These are phyloP conservation scores for Turdus rufiventris DNA, from an alignment of 2,113 vertebrate species.

Conservation along the genomic window DNA sequence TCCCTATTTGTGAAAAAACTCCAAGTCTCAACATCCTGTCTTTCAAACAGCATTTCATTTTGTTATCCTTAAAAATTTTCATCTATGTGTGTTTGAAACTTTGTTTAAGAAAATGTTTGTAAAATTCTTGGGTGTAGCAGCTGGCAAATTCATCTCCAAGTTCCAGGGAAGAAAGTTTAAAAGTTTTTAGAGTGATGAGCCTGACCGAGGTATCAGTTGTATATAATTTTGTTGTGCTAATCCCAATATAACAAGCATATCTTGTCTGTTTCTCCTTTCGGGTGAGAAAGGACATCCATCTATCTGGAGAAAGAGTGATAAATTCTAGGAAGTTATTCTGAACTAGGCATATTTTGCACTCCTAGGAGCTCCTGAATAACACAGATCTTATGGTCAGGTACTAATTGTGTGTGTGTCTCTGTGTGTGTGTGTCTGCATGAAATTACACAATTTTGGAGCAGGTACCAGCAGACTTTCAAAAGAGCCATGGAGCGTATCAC, in stretches of 20 bases:
- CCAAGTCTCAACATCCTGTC: constrained; percentile 27
- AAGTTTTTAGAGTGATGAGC: not conserved
- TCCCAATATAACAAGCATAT: not conserved
- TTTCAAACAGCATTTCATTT: constrained; percentile 10
- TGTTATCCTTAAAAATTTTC: not conserved
- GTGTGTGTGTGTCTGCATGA: no score
- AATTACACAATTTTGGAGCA: not conserved
- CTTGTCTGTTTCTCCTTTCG: not conserved
- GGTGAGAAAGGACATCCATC: not conserved
- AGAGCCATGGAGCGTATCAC: not conserved
- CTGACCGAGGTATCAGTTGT: not conserved
- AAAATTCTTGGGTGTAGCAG: not conserved
- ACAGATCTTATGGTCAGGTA: not conserved
- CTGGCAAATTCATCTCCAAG: not conserved
- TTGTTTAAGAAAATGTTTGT: not conserved
- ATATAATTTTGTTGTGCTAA: not conserved
- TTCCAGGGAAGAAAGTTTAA: not conserved
- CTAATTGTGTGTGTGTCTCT: not conserved
- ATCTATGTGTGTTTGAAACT: not conserved
- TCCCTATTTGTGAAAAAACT: constrained; percentile 20
- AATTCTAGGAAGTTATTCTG: not conserved
- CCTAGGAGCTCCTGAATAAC: not conserved
- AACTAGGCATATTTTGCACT: not conserved
- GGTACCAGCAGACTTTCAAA: constrained; percentile 8
- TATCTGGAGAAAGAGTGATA: not conserved